Evolutionary conservation across 2,113 vertebrate genomes (phyloP), one percentile per base, ranked within the genome.

Genomic region (Prochilodus magdalenae): DNA sequence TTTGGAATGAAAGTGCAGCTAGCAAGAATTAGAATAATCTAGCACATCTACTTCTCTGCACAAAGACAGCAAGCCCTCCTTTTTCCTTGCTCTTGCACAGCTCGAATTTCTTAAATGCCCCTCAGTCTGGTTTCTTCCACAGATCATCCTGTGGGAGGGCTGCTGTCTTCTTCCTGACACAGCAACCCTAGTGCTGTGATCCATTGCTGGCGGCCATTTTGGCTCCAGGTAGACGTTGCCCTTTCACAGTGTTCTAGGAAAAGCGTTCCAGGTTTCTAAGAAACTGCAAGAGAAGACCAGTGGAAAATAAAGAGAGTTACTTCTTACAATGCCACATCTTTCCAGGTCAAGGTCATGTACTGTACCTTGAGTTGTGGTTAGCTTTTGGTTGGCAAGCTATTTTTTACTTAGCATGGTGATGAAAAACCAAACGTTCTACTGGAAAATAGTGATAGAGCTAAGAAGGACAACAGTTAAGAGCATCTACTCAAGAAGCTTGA

Each of bases 1-100:
- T 7, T 75, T 74, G 15, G 47, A 63, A 30, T 73, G 47, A 73
- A 22, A 63, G 62, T 26, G 29, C 7, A 15, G 47, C 16, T 26
- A 33, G 15, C n/a, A 15, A 65, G 70, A 53, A 73, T 15, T 27
- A 73, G 70, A 30, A 55, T 66, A 81, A 66, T 3, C 36, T 81
- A n/a, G 12, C 36, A 13, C 27, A 65, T 65, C 51, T 70, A 15
- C 29, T 40, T 29, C 29, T 73, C 24, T 57, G 40, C 11, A 30
- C 51, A 47, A 44, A 12, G 7, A 24, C 10, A 62, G 29, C n/a
- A 14, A 60, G 40, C 20, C 33, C 6, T 80, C 49, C 7, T 55
- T 55, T 26, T 60, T 13, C 53, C n/a, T 60, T 24, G 10, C 44
- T 73, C 22, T 10, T 40, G 13, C 27, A 51, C 47, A 15, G 70